Percentiles rank a stretch among this genome's conserved stretches.
Conservation (phyloP, 2,113 vertebrate species). For the Oplegnathus fasciatus region DNA sequence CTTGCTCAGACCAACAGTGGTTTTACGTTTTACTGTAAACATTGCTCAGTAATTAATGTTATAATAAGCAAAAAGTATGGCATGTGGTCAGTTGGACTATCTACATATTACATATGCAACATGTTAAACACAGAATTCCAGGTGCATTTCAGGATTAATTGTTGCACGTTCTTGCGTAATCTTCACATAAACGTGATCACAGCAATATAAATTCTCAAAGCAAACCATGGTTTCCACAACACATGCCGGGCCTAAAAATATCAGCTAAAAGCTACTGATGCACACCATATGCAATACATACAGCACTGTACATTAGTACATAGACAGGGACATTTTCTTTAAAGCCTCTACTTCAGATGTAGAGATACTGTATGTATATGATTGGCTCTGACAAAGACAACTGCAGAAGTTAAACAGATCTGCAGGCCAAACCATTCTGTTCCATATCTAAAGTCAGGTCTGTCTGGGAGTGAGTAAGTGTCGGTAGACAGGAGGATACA, state of each 20-base stretch:
- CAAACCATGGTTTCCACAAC: background rate
- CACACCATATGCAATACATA: constrained; percentile 40
- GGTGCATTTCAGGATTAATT: background rate
- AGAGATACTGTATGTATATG: constrained; percentile 22
- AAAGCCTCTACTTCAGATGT: constrained; percentile 43
- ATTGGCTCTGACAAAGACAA: constrained; percentile 5
- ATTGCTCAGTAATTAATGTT: background rate
- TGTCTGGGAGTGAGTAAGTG: constrained; percentile 10
- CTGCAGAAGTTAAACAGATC: constrained; percentile 51
- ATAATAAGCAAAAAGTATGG: background rate
- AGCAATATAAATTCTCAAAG: background rate
- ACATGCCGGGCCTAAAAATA: background rate
- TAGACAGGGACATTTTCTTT: constrained; percentile 35
- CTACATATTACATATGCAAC: background rate
- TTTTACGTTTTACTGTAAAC: background rate
- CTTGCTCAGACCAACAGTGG: background rate
- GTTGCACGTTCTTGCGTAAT: background rate
- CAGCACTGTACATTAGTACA: constrained; percentile 1
- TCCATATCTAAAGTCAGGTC: constrained; percentile 32
- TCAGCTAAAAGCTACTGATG: constrained; percentile 41
- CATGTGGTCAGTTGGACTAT: background rate
- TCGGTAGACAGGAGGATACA: constrained; percentile 55
- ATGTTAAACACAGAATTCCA: too few relatives aligned
- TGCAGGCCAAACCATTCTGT: constrained; percentile 2
- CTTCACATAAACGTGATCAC: background rate